Evolutionary conservation across 2,888 invertebrate genomes (phyloP), one percentile per base, ranked within the genome.

Genomic region (Tuberolachnus salignus): DNA sequence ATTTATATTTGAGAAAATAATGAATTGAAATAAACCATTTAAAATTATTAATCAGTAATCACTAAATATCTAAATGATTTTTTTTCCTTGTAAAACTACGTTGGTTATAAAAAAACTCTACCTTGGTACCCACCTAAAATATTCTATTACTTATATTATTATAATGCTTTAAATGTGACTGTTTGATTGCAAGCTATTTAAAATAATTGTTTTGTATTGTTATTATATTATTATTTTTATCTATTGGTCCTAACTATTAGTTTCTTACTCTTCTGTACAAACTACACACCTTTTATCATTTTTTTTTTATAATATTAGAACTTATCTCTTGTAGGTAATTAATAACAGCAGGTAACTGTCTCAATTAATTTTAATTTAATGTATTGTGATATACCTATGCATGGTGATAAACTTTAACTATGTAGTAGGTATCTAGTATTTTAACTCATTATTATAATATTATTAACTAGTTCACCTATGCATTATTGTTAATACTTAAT

Each of bases 291-390:
- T 34, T 34, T 4, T 34, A 34, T 34, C 34, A 34, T 34, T 34
- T 34, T 34, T 34, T 34, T 34, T 34, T 34, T 4, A 34, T 34
- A 49, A 23, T 21, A 49, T 66, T 23, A 49, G 13, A 59, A 19
- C 21, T n/a, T 49, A 23, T 23, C 49, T 49, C 49, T 26, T 26
- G 26, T 49, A n/a, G n/a, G n/a, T n/a, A 34, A 26, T 67, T n/a
- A 49, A n/a, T 51, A 49, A 51, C 42, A 26, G 11, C 4, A 8
- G 19, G 1, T 16, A 46, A 66, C 11, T 66, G 23, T 26, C 8
- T 34, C 21, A n/a, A 49, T 26, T 51, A 51, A 67, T 67, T 67
- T 67, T 14, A 66, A 66, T 49, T 49, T 66, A 49, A 23, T 49
- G 66, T 1, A 3, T 19, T 19, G 3, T 49, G 16, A 1, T 51